Percentiles rank a stretch among this genome's conserved stretches.
Evolutionary conservation across 2,888 invertebrate genomes (phyloP).

Genomic region (Euphydryas editha): DNA sequence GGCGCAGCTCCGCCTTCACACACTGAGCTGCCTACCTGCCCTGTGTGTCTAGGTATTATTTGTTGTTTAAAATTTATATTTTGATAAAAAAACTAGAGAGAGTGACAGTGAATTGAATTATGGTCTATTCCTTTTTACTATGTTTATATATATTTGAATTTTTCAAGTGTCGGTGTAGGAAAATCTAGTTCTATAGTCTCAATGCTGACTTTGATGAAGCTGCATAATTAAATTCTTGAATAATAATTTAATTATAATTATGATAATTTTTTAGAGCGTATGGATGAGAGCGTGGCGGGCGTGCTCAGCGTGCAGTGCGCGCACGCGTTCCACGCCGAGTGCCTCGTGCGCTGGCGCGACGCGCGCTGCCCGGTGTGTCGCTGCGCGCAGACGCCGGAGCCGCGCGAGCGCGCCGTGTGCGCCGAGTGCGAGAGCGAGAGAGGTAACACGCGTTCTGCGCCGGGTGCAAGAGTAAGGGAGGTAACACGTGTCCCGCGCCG

Average conservation of each 20-base stretch:
- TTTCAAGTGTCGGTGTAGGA: no score
- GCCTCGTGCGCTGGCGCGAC: slow-evolving; percentile 98
- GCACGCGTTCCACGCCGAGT: slow-evolving; percentile 98
- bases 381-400: slow-evolving; percentile 92
- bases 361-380: slow-evolving; percentile 99
- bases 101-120: neutral
- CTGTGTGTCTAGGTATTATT: slow-evolving; percentile 90
- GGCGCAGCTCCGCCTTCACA: slow-evolving; percentile 88
- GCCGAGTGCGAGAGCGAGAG: slow-evolving; percentile 80
- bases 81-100: neutral
- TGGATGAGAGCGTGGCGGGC: slow-evolving; percentile 99
- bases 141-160: no score
- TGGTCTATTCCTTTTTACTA: neutral
- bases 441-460: no score
- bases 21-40: slow-evolving; percentile 98
- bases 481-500: no score
- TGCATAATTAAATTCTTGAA: no score
- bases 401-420: slow-evolving; percentile 87
- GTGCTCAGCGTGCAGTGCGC: slow-evolving; percentile 98
- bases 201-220: no score
- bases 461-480: no score
- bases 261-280: slow-evolving; percentile 86
- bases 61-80: neutral
- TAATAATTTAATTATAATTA: no score
- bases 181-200: no score